Evolutionary conservation across 2,797 vertebrate genomes (phyloP).

Genomic region (Bryconaethiops microstoma): DNA sequence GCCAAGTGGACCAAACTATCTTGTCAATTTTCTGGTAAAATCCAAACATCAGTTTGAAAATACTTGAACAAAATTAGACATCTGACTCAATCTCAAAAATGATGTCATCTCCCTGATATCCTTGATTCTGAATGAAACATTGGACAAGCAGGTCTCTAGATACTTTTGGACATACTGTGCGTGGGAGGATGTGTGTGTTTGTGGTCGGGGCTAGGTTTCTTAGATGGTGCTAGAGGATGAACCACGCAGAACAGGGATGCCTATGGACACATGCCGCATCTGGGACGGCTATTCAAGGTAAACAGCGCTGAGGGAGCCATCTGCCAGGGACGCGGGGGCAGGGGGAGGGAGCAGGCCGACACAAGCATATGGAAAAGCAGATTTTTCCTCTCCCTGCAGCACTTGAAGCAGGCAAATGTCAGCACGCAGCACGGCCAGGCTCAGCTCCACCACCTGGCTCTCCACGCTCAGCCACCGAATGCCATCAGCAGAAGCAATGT

Average conservation of each 20-base stretch:
- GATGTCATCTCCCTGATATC: no score
- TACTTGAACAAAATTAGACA: not conserved
- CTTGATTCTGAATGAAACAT: not conserved
- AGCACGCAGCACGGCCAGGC: constrained; percentile 82
- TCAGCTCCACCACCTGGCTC: constrained; percentile 98
- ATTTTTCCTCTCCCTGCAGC: constrained; percentile 98
- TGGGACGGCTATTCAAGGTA: constrained; percentile 94
- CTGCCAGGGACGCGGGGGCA: constrained; percentile 78
- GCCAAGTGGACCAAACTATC: no score
- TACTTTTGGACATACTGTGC: not conserved
- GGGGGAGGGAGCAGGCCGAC: constrained; percentile 82
- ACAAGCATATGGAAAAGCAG: constrained; percentile 99
- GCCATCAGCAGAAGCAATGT: constrained; percentile 87
- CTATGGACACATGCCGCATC: constrained; percentile 83
- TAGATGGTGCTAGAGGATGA: constrained; percentile 51
- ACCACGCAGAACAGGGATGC: constrained; percentile 70
- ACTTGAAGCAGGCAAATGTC: constrained; percentile 91
- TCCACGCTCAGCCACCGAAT: constrained; percentile 91
- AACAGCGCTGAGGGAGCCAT: constrained; percentile 98
- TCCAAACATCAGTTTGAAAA: no score
- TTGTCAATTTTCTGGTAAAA: no score
- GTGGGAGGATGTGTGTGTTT: no score
- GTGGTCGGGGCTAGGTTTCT: not conserved
- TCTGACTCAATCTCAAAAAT: no score
- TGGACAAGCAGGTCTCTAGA: not conserved